phyloP scores from a whole-genome alignment of 2,888 invertebrate genomes.

The Venusia cambrica region DNA sequence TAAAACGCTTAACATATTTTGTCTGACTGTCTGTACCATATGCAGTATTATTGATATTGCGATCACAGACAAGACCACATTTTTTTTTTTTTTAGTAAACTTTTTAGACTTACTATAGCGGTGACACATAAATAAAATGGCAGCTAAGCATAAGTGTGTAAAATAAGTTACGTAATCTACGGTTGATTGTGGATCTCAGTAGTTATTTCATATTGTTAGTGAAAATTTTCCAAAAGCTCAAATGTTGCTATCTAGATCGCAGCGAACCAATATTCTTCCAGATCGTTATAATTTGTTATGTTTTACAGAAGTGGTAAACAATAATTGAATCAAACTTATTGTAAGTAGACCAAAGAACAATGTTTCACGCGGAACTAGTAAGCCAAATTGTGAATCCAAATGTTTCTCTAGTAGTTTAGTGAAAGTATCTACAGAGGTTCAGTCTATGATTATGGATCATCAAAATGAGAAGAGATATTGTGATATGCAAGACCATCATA shows the following conservation, averaged over 20 bases:
- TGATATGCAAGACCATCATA: too few relatives aligned
- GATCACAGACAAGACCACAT: too few relatives aligned
- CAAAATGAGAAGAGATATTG: too few relatives aligned
- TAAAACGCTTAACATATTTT: too few relatives aligned
- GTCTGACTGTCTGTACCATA: too few relatives aligned
- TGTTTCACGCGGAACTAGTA: constrained; percentile 12
- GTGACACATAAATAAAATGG: too few relatives aligned
- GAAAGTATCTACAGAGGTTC: constrained; percentile 4
- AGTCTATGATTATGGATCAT: constrained; percentile 3
- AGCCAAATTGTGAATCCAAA: constrained; percentile 17
- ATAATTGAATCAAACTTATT: constrained; percentile 19
- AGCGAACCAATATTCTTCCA: constrained; percentile 66
- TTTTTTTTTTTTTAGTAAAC: too few relatives aligned
- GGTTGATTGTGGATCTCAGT: constrained; percentile 79
- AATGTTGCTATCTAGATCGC: constrained; percentile 39
- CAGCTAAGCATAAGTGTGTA: constrained; percentile 3
- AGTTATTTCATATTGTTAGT: constrained; percentile 64
- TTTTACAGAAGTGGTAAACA: constrained; percentile 19
- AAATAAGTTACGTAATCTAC: constrained; percentile 67
- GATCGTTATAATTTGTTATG: constrained; percentile 44
- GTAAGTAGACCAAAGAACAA: constrained; percentile 25
- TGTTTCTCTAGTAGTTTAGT: constrained; percentile 10
- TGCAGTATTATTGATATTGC: too few relatives aligned
- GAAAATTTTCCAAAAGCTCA: constrained; percentile 57
- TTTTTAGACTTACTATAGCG: too few relatives aligned